phyloP scores from a whole-genome alignment of 1,140 invertebrate species.

The Meloidogyne floridensis region DNA sequence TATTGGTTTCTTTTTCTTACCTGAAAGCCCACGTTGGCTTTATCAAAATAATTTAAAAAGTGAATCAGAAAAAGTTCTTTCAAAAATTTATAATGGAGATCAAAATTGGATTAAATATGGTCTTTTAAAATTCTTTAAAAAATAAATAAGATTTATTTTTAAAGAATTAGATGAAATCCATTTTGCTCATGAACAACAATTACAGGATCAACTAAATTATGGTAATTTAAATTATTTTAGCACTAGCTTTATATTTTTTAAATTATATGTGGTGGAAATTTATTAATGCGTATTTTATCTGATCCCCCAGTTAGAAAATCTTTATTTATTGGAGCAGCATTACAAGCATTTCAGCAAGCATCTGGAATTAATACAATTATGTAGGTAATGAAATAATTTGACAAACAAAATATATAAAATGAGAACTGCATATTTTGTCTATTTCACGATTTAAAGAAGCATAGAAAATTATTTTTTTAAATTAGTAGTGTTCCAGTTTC shows the following conservation, averaged over 20 bases:
- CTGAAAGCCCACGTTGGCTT: slow-evolving; percentile 73
- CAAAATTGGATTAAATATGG: slow-evolving; percentile 54
- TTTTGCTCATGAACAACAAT: slow-evolving; percentile 49
- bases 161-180: slow-evolving; percentile 57
- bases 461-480: too few species aligned
- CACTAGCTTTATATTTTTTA: not conserved
- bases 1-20: slow-evolving; percentile 72
- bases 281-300: slow-evolving; percentile 68
- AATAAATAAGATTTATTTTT: not conserved
- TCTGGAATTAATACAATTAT: slow-evolving; percentile 75
- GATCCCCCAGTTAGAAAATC: slow-evolving; percentile 69
- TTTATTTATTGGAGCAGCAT: slow-evolving; percentile 71
- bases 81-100: slow-evolving; percentile 63
- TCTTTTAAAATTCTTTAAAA: not conserved
- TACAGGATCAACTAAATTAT: slow-evolving; percentile 41
- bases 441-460: too few species aligned
- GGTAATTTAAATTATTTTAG: slow-evolving; percentile 20
- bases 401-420: too few species aligned
- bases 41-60: slow-evolving; percentile 67
- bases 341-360: slow-evolving; percentile 72
- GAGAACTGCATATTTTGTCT: too few species aligned
- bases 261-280: slow-evolving; percentile 49
- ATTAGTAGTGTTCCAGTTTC: too few species aligned
- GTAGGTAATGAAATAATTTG: slow-evolving; percentile 64
- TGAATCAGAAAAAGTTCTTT: slow-evolving; percentile 67